Percentiles rank a stretch among this genome's conserved stretches.
Evolutionary conservation across 1,140 invertebrate species (phyloP).

Genomic region (Lutraria rhynchaena): DNA sequence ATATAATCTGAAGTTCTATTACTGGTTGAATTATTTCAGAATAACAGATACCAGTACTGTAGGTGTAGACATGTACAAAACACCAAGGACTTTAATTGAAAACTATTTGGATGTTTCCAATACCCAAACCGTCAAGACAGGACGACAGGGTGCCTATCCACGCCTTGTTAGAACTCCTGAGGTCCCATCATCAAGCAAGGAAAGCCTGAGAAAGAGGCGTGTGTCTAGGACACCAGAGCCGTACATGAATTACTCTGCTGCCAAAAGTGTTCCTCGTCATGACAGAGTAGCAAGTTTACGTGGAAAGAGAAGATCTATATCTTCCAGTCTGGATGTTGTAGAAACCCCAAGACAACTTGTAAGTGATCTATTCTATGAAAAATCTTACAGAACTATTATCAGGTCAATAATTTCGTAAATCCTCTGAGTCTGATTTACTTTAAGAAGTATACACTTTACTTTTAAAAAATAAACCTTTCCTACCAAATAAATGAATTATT

Average conservation of each 20-base stretch:
- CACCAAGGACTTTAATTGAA: slow-evolving; percentile 8
- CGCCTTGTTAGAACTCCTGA: neutral
- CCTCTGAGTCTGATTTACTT: no score
- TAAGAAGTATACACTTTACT: no score
- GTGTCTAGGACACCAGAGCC: slow-evolving; percentile 12
- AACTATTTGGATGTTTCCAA: slow-evolving; percentile 21
- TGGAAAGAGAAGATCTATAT: slow-evolving; percentile 2
- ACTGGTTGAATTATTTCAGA: no score
- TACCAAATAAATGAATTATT: no score
- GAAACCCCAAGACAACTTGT: slow-evolving; percentile 30
- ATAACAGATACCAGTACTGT: no score
- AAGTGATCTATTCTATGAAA: neutral
- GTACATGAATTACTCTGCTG: neutral
- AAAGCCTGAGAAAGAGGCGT: neutral
- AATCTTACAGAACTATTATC: no score
- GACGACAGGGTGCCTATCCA: neutral
- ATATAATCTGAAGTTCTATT: no score
- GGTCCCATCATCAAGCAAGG: neutral
- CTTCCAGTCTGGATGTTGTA: neutral
- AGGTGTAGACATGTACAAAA: slow-evolving; percentile 15
- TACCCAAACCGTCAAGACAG: neutral
- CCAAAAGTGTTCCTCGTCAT: slow-evolving; percentile 15
- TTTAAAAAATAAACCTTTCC: no score
- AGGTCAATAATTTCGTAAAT: no score
- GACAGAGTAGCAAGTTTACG: slow-evolving; percentile 12